Base-by-base conservation (phyloP, 2,888 invertebrate species). In the Acheta domesticus region DNA sequence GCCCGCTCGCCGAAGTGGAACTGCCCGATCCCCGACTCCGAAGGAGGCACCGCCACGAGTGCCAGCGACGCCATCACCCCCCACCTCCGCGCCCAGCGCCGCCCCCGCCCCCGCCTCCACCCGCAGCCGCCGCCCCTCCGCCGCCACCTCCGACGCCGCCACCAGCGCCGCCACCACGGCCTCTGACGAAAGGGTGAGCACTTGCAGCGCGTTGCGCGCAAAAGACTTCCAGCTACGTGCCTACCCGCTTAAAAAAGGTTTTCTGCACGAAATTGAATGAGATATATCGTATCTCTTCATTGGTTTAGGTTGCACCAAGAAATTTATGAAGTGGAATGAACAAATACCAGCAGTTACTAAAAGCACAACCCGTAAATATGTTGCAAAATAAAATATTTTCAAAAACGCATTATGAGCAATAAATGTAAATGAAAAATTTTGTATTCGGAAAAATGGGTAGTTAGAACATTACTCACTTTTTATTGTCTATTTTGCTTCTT, bases 1-100 rank as follows among this genome's bases (percentile, higher is more conserved):
- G 95, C 95, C 2, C 91, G 97, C 3, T 91, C 93, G 1, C 96
- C 97, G 0, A 91, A 92, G 82, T 97, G 97, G 97, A 97, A 97
- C 87, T 97, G 97, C 84, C 96, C 96, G 1, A 91, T 94, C 88
- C 96, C 96, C 0, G 95, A 96, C 84, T 89, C 89, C 0, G 92
- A 92, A 48, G 77, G 48, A 20, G 62, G 49, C 36, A 23, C n/a
- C 48, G 77, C 62, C 12, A 48, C 75, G 48, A n/a, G n/a, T 62
- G 16, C 21, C 49, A 1, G 74, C 23, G 21, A 77, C 48, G 77
- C 8, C 20, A 36, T 14, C 78, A 75, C 48, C 76, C 76, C 49
- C 78, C 74, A 49, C 23, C 23, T 11, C 77, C n/a, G 21, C 74
- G 50, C 49, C 81, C 77, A 49, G n/a, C 23, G 5, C 79, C 14